phyloP scores from a whole-genome alignment of 2,113 vertebrate species.

The Archilochus colubris region DNA sequence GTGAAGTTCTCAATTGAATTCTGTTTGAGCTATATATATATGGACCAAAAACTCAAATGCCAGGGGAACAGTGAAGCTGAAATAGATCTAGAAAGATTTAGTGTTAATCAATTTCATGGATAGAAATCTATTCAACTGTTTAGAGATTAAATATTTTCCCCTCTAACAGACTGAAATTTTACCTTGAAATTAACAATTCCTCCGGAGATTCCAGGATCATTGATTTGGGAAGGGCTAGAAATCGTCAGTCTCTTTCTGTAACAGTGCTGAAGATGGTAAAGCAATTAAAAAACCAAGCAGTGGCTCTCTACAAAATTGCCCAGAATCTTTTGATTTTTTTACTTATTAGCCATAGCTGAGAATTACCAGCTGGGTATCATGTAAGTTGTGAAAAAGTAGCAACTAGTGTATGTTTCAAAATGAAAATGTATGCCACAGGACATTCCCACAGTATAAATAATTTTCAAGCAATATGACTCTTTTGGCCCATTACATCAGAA shows the following conservation, averaged over 20 bases:
- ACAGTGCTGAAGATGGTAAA: background rate
- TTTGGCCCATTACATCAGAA: background rate
- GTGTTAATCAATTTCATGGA: conserved; percentile 45
- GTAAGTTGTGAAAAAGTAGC: background rate
- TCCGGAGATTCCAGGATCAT: background rate
- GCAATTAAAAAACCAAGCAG: background rate
- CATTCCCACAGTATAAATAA: rapidly evolving
- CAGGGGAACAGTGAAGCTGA: conserved; percentile 29
- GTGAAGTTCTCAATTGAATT: conserved; percentile 37
- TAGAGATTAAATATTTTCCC: conserved; percentile 35
- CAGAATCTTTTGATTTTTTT: background rate
- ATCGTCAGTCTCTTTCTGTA: background rate
- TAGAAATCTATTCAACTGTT: conserved; percentile 36
- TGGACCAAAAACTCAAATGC: conserved; percentile 24
- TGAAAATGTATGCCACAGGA: background rate
- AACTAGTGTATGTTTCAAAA: background rate
- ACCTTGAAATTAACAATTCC: background rate
- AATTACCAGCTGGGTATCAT: background rate
- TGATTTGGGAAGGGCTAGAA: background rate
- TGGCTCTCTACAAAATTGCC: background rate
- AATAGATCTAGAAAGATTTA: conserved; percentile 62
- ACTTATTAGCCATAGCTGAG: background rate
- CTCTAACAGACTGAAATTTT: background rate
- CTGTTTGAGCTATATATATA: conserved; percentile 28
- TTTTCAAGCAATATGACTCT: background rate